phyloP scores from a whole-genome alignment of 2,888 invertebrate species.

The Dascillus cervinus region DNA sequence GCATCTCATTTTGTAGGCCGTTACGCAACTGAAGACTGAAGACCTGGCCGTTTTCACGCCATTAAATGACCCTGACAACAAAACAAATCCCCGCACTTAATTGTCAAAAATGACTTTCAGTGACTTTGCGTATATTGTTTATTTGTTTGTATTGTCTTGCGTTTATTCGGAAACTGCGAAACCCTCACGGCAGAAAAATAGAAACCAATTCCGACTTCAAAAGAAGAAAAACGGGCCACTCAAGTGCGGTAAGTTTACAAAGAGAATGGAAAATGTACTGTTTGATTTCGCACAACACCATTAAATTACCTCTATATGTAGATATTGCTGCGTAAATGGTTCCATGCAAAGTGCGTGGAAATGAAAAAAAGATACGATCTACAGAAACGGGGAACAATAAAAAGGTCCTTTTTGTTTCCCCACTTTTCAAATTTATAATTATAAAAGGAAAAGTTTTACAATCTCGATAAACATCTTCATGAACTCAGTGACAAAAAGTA shows the following conservation, averaged over 20 bases:
- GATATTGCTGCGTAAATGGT: too few species aligned
- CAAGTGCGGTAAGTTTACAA: constrained; percentile 14
- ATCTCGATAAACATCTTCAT: too few species aligned
- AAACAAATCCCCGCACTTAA: constrained; percentile 13
- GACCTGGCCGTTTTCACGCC: constrained; percentile 15
- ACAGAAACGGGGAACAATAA: too few species aligned
- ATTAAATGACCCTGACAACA: constrained; percentile 6
- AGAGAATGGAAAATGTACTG: too few species aligned
- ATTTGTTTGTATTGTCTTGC: constrained; percentile 2
- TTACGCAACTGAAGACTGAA: constrained; percentile 20
- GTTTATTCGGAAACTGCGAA: constrained; percentile 12
- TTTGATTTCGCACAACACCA: too few species aligned
- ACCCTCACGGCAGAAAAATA: constrained; percentile 8
- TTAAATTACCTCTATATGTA: too few species aligned
- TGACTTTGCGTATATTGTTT: neutral
- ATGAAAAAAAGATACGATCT: too few species aligned
- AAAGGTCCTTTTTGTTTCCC: too few species aligned
- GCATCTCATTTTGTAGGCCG: constrained; percentile 29
- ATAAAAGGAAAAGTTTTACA: too few species aligned
- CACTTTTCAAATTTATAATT: too few species aligned
- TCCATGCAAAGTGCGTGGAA: too few species aligned
- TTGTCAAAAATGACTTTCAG: neutral
- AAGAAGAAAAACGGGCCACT: constrained; percentile 18
- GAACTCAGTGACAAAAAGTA: too few species aligned
- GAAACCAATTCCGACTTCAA: constrained; percentile 14